Evolutionary conservation across 2,113 vertebrate species (phyloP).

Genomic region (Antechinus stuartii): DNA sequence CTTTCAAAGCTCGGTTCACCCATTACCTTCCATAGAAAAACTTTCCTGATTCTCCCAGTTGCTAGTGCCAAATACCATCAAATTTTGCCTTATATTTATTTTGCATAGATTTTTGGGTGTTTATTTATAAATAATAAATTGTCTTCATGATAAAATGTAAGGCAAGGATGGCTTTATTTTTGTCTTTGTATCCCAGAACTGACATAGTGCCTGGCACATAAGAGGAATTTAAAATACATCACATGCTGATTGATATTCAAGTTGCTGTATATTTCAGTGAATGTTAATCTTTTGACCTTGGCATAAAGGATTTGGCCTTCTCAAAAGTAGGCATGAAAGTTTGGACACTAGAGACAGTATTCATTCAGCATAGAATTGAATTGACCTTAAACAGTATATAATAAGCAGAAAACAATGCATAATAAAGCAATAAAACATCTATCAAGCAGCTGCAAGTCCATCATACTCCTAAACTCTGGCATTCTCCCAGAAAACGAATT

Average conservation of each 20-base stretch:
- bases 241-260: background rate
- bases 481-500: background rate
- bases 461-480: background rate
- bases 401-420: background rate
- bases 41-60: background rate
- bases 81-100: background rate
- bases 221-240: background rate
- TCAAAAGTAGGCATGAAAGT: background rate
- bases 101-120: background rate
- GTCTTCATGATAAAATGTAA: background rate
- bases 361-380: background rate
- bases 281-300: background rate
- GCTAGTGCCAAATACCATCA: background rate
- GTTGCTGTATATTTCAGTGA: background rate
- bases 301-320: background rate
- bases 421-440: background rate
- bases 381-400: background rate
- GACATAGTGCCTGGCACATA: background rate
- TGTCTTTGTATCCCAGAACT: background rate
- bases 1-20: background rate
- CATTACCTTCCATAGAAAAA: background rate
- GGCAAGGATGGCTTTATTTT: background rate
- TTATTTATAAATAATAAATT: background rate
- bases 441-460: background rate
- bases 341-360: background rate